Conservation (phyloP, 1,140 invertebrate species). For the Trachymyrmex cornetzi region DNA sequence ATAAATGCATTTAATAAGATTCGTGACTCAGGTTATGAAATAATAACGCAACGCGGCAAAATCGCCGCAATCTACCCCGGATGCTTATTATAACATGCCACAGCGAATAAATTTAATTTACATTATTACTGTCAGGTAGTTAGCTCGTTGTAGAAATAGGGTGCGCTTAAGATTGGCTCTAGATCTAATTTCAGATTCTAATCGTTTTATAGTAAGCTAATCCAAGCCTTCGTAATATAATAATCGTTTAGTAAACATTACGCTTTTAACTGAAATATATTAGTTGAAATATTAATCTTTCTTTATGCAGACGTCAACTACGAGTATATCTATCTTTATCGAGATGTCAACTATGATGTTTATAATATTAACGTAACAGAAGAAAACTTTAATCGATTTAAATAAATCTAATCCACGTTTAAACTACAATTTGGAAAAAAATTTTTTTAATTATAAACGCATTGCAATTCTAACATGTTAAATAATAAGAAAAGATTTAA, state of each 20-base stretch:
- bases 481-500: no score
- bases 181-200: conserved; percentile 32
- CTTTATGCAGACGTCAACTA: not conserved
- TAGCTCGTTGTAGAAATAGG: not conserved
- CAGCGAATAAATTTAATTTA: conserved; percentile 34
- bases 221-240: not conserved
- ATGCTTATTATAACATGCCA: not conserved
- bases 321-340: no score
- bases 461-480: not conserved
- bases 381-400: not conserved
- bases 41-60: conserved; percentile 27
- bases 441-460: not conserved
- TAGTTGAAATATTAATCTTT: not conserved
- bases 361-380: not conserved
- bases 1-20: conserved; percentile 42
- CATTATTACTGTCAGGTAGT: not conserved
- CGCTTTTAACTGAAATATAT: not conserved
- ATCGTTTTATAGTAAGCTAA: not conserved
- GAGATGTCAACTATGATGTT: not conserved
- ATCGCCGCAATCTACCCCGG: not conserved
- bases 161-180: not conserved
- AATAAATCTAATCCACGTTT: not conserved
- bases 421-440: not conserved
- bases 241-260: not conserved
- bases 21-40: not conserved